A percentile compares a stretch with the other conserved stretches of the same genome.
Conservation (phyloP, 2,797 vertebrate species). For the Parauchenoglanis ngamensis region DNA sequence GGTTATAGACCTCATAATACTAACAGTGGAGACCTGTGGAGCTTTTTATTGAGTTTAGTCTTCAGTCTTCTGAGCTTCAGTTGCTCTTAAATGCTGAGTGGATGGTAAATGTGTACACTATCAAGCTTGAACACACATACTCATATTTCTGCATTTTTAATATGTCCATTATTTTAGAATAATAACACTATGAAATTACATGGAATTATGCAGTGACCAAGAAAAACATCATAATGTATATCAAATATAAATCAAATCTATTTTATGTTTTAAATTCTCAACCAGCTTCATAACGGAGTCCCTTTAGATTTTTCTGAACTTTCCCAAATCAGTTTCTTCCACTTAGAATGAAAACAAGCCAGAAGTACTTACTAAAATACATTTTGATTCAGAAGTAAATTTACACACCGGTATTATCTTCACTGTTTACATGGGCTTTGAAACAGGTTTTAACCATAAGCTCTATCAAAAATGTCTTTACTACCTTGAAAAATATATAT, state of each 20-base stretch:
- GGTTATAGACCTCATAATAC: slow-evolving; percentile 25
- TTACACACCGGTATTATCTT: neutral
- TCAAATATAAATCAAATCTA: neutral
- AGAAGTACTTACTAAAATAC: neutral
- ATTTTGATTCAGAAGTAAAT: neutral
- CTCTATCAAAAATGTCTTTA: neutral
- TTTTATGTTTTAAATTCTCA: neutral
- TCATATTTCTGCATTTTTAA: neutral
- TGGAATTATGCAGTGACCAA: neutral
- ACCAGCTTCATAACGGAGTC: neutral
- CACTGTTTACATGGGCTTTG: neutral
- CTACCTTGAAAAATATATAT: neutral
- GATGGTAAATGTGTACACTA: neutral
- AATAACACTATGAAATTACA: neutral
- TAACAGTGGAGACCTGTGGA: neutral
- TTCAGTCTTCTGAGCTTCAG: neutral
- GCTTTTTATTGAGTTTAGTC: neutral
- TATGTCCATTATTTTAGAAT: neutral
- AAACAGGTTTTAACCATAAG: neutral
- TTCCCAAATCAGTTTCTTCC: neutral
- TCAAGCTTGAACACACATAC: neutral
- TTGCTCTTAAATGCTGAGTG: neutral
- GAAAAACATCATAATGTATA: neutral
- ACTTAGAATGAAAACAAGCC: neutral
- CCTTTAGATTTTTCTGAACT: neutral